These are phyloP conservation scores for Eudasyphora cyanicolor DNA, from an alignment of 2,888 invertebrate genomes.

Conservation along the genomic window DNA sequence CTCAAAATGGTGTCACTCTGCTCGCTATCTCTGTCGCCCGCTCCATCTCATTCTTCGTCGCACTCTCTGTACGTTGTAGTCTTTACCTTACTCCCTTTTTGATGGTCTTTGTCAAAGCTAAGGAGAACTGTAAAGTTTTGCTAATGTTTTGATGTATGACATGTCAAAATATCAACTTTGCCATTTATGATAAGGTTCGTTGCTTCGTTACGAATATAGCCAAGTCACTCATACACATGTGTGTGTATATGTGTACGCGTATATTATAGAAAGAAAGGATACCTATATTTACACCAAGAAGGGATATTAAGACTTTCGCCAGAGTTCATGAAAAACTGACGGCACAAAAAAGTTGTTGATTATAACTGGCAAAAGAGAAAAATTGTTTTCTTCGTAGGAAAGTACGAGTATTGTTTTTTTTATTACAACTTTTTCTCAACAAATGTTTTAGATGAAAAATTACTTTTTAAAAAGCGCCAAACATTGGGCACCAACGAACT, in stretches of 20 bases:
- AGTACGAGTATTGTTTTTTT: conserved; percentile 18
- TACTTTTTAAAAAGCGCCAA: conserved; percentile 55
- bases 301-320: not conserved
- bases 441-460: conserved; percentile 57
- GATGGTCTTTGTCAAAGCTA: not conserved
- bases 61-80: not conserved
- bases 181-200: conserved; percentile 61
- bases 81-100: not conserved
- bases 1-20: not conserved
- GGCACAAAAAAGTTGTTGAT: not conserved
- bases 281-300: not conserved
- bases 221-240: conserved; percentile 1
- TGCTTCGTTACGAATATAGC: conserved; percentile 29
- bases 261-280: too few relatives aligned
- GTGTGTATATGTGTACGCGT: not conserved
- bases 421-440: conserved; percentile 24
- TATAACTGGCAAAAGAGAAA: not conserved
- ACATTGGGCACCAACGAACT: not conserved
- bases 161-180: conserved; percentile 64
- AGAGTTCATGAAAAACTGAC: conserved; percentile 17
- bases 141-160: conserved; percentile 66
- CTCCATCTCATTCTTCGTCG: not conserved
- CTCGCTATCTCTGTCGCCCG: not conserved
- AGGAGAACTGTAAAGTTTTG: conserved; percentile 49
- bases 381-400: not conserved